Base-by-base conservation (phyloP, 2,888 invertebrate genomes). In the Liopterus haemorrhoidalis region DNA sequence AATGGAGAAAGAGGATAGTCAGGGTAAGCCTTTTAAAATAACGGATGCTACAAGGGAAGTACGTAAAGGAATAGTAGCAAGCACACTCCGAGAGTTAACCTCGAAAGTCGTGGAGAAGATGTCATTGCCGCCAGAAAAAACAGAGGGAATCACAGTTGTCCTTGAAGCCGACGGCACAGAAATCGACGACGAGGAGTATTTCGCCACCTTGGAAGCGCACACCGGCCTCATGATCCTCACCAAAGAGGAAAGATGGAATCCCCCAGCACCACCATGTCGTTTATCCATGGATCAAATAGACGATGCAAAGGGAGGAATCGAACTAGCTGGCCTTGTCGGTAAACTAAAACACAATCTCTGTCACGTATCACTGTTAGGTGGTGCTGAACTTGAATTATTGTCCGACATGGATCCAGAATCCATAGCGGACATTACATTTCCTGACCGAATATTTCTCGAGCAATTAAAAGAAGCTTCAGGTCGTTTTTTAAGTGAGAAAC, bases 141-240 rank as follows among this genome's bases (percentile, higher is more conserved):
- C 74, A 42, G 73, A 74, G 51, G 78, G 79, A 53, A 70, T 89
- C 46, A 86, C 84, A 41, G 84, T 93, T 46, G 92, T 91, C 25
- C 71, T 94, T 55, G 94, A 94, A 65, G 82, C 80, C 36, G 94
- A 94, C 70, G 94, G 94, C 21, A 94, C 94, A 0, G 93, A 94
- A 73, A 87, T 94, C 37, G 93, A 94, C 59, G 93, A 94, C 62
- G 93, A 94, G 65, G 92, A 92, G 64, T 94, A 93, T 68, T 94
- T 94, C 67, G 85, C 83, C 35, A 92, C 92, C 2, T 71, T 94
- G 51, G 91, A 92, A 58, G 82, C 82, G 52, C 89, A 94, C 60
- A 89, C 91, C 12, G 82, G 81, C 59, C 73, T 90, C 50, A 90
- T 91, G 83, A 79, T 89, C 37, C 74, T 91, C 39, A 78, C 79